These are phyloP conservation scores for Mus spretus DNA, from an alignment of 2,797 vertebrate species.

Conservation along the genomic window DNA sequence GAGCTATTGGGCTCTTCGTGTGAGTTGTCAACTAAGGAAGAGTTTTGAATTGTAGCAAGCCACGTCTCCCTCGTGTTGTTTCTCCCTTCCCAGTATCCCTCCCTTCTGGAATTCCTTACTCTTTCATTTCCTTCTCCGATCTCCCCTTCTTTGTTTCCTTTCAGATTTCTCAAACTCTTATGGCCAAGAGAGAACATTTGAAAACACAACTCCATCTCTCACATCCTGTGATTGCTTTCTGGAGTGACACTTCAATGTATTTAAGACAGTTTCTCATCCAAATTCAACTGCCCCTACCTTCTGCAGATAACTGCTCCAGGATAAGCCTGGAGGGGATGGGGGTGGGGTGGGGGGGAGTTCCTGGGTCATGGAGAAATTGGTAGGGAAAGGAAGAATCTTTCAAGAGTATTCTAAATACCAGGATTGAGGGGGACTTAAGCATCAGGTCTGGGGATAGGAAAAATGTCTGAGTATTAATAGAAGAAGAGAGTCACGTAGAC, in stretches of 20 bases:
- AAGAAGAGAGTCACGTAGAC: not conserved
- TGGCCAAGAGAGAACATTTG: not conserved
- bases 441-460: not conserved
- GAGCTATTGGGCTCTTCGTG: not conserved
- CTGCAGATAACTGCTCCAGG: not conserved
- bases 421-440: not conserved
- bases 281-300: not conserved
- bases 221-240: not conserved
- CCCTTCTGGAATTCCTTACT: not conserved
- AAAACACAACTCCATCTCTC: not conserved
- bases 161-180: not conserved
- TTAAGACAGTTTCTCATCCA: not conserved
- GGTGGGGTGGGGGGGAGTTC: not conserved
- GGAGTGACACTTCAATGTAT: not conserved
- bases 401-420: not conserved
- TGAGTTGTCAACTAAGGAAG: not conserved
- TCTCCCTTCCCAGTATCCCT: not conserved
- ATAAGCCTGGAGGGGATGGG: not conserved
- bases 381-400: not conserved
- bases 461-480: not conserved
- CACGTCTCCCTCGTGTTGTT: not conserved
- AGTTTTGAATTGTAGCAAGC: not conserved
- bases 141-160: accelerated
- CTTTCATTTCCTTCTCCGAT: not conserved
- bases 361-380: not conserved